A percentile compares a stretch with the other conserved stretches of the same genome.
Conservation (phyloP, 2,888 invertebrate species). For the Drosophila eohydei region DNA sequence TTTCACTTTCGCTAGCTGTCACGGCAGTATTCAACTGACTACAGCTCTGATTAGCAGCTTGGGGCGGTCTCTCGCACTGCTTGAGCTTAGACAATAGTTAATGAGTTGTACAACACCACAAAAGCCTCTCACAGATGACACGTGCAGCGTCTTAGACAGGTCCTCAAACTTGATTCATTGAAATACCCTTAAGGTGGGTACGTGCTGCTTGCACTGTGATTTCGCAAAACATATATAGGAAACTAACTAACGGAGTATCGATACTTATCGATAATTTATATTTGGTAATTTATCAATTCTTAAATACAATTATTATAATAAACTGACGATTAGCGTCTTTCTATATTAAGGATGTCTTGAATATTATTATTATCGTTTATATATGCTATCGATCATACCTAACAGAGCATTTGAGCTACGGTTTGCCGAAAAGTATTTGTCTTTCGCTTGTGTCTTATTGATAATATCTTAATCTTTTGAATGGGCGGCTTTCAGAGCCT, state of each 20-base stretch:
- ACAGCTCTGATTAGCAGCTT: slow-evolving; percentile 37
- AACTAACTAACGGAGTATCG: background rate
- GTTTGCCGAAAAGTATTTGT: background rate
- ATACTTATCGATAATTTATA: background rate
- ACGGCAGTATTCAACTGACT: slow-evolving; percentile 11
- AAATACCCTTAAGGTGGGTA: slow-evolving; percentile 23
- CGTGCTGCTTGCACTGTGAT: too few species aligned
- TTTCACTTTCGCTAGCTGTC: slow-evolving; percentile 33
- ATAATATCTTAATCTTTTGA: slow-evolving; percentile 75
- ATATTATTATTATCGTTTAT: background rate
- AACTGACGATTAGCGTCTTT: background rate
- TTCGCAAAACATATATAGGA: background rate
- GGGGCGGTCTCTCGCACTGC: background rate
- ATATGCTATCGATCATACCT: background rate
- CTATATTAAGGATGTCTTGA: background rate
- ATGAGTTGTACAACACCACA: slow-evolving; percentile 56
- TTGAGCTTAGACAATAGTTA: slow-evolving; percentile 37
- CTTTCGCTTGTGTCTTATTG: slow-evolving; percentile 35
- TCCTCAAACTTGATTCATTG: slow-evolving; percentile 7
- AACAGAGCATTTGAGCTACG: slow-evolving; percentile 17
- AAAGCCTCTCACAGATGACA: slow-evolving; percentile 32
- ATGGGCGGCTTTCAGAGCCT: slow-evolving; percentile 35
- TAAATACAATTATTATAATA: background rate
- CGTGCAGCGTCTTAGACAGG: slow-evolving; percentile 33
- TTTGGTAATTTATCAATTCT: background rate